These are phyloP conservation scores for Magallana gigas DNA, from an alignment of 1,140 invertebrate genomes.

Conservation along the genomic window DNA sequence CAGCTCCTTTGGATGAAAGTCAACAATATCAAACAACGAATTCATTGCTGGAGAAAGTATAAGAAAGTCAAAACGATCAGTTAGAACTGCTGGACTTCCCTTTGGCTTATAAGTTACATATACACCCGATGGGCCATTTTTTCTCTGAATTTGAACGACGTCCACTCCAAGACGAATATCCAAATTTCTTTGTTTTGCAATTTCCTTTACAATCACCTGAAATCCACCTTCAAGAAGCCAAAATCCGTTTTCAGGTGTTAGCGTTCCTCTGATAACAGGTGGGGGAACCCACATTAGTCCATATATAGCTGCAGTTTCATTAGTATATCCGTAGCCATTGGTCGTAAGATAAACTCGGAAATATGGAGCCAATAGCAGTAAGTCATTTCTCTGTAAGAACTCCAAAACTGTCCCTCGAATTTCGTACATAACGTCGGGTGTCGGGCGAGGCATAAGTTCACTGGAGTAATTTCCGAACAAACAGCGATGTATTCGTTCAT, in stretches of 20 bases:
- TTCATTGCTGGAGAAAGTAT: constrained; percentile 35
- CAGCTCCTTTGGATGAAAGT: not conserved
- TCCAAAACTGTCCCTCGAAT: constrained; percentile 30
- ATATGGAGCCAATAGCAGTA: not conserved
- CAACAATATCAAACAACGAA: constrained; percentile 16
- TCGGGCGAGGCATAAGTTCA: constrained; percentile 43
- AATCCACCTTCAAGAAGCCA: constrained; percentile 30
- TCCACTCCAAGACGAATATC: not conserved
- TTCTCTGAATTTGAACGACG: not conserved
- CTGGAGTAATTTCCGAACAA: constrained; percentile 35
- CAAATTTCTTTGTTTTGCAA: not conserved
- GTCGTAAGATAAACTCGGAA: constrained; percentile 5
- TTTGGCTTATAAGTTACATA: not conserved
- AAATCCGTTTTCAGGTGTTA: not conserved
- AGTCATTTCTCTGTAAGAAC: constrained; percentile 17
- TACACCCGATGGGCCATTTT: not conserved
- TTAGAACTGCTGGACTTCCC: not conserved
- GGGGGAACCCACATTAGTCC: constrained; percentile 45
- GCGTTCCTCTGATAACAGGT: not conserved
- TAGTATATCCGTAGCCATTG: constrained; percentile 40
- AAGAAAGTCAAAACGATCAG: constrained; percentile 32
- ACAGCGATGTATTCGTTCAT: constrained; percentile 8
- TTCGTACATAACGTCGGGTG: not conserved
- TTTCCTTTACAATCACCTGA: constrained; percentile 8
- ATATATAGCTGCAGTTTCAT: constrained; percentile 42